Evolutionary conservation across 2,888 invertebrate genomes (phyloP).

Genomic region (Hydraecia micacea): DNA sequence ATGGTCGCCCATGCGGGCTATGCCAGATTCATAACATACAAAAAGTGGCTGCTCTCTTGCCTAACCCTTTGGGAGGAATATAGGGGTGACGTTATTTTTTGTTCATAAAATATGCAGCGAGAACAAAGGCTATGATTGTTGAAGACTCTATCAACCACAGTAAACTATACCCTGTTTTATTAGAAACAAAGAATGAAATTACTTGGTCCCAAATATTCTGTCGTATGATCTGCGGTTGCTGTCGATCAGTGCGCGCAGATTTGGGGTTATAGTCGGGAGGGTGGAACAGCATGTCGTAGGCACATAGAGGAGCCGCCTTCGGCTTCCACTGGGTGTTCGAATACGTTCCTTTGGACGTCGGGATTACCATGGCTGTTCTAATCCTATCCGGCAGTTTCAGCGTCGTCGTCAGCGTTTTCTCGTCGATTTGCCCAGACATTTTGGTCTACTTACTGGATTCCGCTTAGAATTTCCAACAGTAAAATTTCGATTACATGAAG

Average conservation of each 20-base stretch:
- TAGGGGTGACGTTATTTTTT: background rate
- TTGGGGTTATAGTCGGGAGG: constrained; percentile 87
- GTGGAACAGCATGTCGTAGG: constrained; percentile 87
- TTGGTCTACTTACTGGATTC: constrained; percentile 9
- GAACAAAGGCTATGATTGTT: background rate
- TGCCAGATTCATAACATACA: background rate
- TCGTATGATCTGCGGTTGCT: constrained; percentile 83
- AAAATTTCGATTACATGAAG: constrained; percentile 27
- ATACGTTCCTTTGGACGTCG: constrained; percentile 80
- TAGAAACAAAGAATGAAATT: constrained; percentile 12
- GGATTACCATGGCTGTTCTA: constrained; percentile 83
- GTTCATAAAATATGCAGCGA: background rate
- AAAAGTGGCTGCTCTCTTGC: background rate
- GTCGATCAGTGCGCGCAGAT: constrained; percentile 83
- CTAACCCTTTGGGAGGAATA: background rate
- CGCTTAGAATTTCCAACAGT: constrained; percentile 30
- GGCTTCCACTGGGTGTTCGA: constrained; percentile 84
- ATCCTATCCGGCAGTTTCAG: constrained; percentile 70
- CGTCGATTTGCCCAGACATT: constrained; percentile 30
- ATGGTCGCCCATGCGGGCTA: background rate
- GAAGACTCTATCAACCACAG: background rate
- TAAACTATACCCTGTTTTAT: background rate
- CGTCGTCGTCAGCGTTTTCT: constrained; percentile 37
- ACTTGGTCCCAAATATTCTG: constrained; percentile 81
- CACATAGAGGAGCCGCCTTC: constrained; percentile 75